phyloP scores from a whole-genome alignment of 30 jellyfish, hydroid and myxozoan genomes.

The Aurelia coerulea region DNA sequence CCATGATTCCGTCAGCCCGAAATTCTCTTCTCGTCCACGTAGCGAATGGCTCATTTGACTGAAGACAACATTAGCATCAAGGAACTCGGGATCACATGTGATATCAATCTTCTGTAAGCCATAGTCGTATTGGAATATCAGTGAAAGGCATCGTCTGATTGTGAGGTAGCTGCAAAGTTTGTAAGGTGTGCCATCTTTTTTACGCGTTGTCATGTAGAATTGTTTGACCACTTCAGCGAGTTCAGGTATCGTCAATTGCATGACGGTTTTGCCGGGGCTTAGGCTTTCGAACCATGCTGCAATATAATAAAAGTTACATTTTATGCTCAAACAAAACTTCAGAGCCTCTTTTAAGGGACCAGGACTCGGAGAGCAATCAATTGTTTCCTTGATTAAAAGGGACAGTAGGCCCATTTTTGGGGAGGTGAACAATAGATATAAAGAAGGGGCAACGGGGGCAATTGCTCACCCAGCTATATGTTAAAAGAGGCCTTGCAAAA shows the following conservation, averaged over 20 bases:
- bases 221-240: constrained; percentile 52
- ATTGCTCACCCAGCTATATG: too few relatives aligned
- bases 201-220: constrained; percentile 57
- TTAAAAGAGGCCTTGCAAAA: too few relatives aligned
- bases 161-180: constrained; percentile 60
- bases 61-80: constrained; percentile 52
- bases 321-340: too few relatives aligned
- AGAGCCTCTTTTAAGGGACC: too few relatives aligned
- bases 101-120: constrained; percentile 48
- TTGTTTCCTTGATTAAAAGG: too few relatives aligned
- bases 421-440: too few relatives aligned
- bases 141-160: constrained; percentile 43
- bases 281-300: constrained; percentile 58
- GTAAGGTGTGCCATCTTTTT: constrained; percentile 58
- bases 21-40: constrained; percentile 55
- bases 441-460: too few relatives aligned
- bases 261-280: constrained; percentile 18
- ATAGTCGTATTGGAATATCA: constrained; percentile 62
- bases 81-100: constrained; percentile 46
- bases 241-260: constrained; percentile 29
- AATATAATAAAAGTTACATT: not conserved
- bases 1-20: constrained; percentile 49
- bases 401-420: too few relatives aligned
- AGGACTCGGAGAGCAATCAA: too few relatives aligned
- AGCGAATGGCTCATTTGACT: constrained; percentile 52